These are phyloP conservation scores for Caenorhabditis sp. DNA, from an alignment of 2,888 invertebrate genomes.

Conservation along the genomic window DNA sequence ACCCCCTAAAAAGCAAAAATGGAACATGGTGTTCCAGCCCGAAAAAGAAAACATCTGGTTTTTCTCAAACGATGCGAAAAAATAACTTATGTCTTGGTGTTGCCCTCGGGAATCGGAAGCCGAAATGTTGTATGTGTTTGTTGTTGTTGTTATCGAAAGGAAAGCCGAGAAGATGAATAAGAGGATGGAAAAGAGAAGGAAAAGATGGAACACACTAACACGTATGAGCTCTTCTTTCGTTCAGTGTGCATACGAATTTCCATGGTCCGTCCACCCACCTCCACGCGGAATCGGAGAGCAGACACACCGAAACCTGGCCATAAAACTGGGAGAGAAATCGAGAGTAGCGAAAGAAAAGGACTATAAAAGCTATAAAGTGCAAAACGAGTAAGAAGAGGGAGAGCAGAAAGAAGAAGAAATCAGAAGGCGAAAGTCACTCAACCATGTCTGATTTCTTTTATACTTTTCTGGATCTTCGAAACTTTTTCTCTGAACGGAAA, in stretches of 20 bases:
- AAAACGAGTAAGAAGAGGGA: conserved; percentile 40
- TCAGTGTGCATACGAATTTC: conserved; percentile 39
- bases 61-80: conserved; percentile 11
- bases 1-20: conserved; percentile 8
- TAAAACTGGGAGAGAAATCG: conserved; percentile 40
- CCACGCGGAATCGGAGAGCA: neutral
- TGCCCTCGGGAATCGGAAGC: conserved; percentile 56
- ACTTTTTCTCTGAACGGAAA: conserved; percentile 3
- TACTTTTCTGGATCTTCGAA: conserved; percentile 20
- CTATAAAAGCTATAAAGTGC: conserved; percentile 55
- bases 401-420: conserved; percentile 7
- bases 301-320: conserved; percentile 24
- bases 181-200: conserved; percentile 17
- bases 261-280: conserved; percentile 28
- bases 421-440: conserved; percentile 46
- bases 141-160: conserved; percentile 50
- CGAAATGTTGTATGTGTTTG: conserved; percentile 47
- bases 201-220: conserved; percentile 50
- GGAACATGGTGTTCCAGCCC: conserved; percentile 34
- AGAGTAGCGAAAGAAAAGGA: conserved; percentile 26
- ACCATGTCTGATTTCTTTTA: conserved; percentile 63
- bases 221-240: conserved; percentile 29
- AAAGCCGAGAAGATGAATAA: conserved; percentile 52
- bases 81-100: conserved; percentile 46
- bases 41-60: conserved; percentile 38